Conservation (phyloP, 2,797 vertebrate species). For the Pygocentrus nattereri region DNA sequence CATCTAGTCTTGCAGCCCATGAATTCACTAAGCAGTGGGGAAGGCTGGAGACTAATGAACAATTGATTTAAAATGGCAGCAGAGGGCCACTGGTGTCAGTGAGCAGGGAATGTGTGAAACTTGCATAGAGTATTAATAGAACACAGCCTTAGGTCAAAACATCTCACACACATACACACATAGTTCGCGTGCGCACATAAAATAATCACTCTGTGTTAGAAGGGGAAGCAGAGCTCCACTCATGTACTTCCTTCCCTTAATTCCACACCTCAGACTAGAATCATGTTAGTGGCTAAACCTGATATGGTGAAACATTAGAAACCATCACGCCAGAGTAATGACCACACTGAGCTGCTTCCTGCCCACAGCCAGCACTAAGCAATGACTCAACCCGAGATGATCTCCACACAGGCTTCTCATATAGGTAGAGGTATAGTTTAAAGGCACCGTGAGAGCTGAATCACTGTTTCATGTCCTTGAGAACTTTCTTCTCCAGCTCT, state of each 20-base stretch:
- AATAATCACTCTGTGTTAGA: not conserved
- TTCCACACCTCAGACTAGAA: constrained; percentile 23
- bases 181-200: constrained; percentile 8
- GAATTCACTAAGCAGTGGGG: constrained; percentile 30
- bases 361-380: constrained; percentile 10
- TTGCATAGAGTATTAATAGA: constrained; percentile 48
- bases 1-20: constrained; percentile 8
- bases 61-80: constrained; percentile 54
- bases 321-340: not conserved
- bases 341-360: not conserved
- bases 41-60: constrained; percentile 52
- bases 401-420: not conserved
- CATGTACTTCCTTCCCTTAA: not conserved
- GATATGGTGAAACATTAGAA: constrained; percentile 10
- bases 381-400: not conserved
- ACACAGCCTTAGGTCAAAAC: constrained; percentile 36
- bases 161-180: constrained; percentile 17
- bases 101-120: constrained; percentile 46
- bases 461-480: constrained; percentile 64
- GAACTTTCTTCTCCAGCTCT: constrained; percentile 80
- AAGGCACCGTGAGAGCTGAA: not conserved
- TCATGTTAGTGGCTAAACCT: constrained; percentile 8
- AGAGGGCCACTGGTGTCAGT: constrained; percentile 43
- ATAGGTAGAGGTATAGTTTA: not conserved
- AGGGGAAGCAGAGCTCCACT: constrained; percentile 2